Percentiles rank a stretch among this genome's conserved stretches.
Evolutionary conservation across 1,140 invertebrate genomes (phyloP).

Genomic region (Diorhabda sublineata): DNA sequence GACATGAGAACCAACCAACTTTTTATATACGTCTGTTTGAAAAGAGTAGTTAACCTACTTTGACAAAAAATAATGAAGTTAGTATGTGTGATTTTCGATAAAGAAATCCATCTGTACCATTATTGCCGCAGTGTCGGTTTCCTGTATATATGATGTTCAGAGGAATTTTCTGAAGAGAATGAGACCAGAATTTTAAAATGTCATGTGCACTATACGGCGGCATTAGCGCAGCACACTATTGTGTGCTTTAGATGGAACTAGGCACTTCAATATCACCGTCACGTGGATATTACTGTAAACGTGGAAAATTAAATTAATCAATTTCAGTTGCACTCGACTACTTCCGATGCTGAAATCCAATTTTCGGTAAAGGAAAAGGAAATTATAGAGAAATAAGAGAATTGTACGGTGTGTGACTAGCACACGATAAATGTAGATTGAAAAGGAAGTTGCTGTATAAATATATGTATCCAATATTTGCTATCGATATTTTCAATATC

Average conservation of each 20-base stretch:
- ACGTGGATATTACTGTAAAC: conserved; percentile 1
- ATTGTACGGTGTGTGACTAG: neutral
- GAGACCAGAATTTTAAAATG: neutral
- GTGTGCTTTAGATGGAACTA: neutral
- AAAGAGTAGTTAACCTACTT: too few species aligned
- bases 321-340: conserved; percentile 1
- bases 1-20: too few species aligned
- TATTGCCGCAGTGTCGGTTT: too few species aligned
- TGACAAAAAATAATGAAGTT: too few species aligned
- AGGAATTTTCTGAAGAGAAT: neutral
- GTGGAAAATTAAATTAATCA: conserved; percentile 3
- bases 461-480: neutral
- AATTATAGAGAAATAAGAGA: conserved; percentile 1
- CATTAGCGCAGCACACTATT: neutral
- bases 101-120: too few species aligned
- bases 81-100: too few species aligned
- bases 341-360: conserved; percentile 2
- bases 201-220: neutral
- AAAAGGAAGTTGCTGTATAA: neutral
- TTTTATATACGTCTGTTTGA: too few species aligned
- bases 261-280: neutral
- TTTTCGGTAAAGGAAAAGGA: neutral
- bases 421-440: neutral
- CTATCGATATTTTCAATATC: too few species aligned
- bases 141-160: too few species aligned